phyloP scores from a whole-genome alignment of 1,140 invertebrate genomes.

The Cydia fagiglandana region DNA sequence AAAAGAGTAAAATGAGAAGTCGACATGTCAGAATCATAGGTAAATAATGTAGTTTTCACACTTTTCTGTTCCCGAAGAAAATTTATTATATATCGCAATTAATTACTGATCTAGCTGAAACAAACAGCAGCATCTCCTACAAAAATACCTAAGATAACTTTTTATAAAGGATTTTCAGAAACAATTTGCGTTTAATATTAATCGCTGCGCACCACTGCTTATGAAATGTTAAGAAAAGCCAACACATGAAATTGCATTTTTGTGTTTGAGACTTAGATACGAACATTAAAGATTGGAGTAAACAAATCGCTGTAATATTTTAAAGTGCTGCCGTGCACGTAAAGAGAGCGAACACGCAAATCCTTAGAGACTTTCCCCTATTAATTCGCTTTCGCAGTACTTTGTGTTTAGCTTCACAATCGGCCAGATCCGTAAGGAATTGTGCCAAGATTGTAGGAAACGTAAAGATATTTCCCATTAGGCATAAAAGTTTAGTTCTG shows the following conservation, averaged over 20 bases:
- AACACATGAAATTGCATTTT: background rate
- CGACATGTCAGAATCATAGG: too few species aligned
- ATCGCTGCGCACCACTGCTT: too few species aligned
- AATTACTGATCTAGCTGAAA: too few species aligned
- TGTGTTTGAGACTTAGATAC: background rate
- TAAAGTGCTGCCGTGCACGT: slow-evolving; percentile 38
- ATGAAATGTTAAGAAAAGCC: too few species aligned
- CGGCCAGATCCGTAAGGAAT: slow-evolving; percentile 45
- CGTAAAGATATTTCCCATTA: slow-evolving; percentile 27
- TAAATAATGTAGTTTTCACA: too few species aligned
- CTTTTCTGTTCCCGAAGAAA: too few species aligned
- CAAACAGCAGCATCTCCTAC: too few species aligned
- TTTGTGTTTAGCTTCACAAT: slow-evolving; percentile 44
- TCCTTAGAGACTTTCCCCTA: slow-evolving; percentile 74
- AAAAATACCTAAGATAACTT: too few species aligned
- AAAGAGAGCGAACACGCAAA: slow-evolving; percentile 59
- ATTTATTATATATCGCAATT: too few species aligned
- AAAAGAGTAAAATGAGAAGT: too few species aligned
- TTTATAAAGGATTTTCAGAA: too few species aligned
- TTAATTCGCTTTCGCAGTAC: slow-evolving; percentile 71
- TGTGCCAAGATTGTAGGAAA: slow-evolving; percentile 37
- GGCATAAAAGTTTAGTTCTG: background rate
- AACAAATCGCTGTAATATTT: slow-evolving; percentile 19
- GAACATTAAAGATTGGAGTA: background rate
- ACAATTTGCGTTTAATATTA: too few species aligned